Base-by-base conservation (phyloP, 2,888 invertebrate species). In the Bellardia pandia region DNA sequence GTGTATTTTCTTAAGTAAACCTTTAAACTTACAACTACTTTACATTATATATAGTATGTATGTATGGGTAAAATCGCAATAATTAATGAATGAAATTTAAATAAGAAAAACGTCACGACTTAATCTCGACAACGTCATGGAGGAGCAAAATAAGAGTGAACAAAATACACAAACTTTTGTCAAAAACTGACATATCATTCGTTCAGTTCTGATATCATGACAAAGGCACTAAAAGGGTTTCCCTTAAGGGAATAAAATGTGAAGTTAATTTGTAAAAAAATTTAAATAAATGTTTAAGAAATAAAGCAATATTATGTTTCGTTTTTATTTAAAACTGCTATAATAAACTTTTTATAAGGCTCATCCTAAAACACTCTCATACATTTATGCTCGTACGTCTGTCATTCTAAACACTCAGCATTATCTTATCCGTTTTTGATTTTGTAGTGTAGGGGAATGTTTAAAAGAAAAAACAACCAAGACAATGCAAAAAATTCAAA, bases 1-100 rank as follows among this genome's bases (percentile, higher is more conserved):
- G 14, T 23, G 40, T 53, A 45, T 51, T 56, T 56, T 64, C 37
- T 68, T 60, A 45, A 62, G 13, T 60, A 51, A 69, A 68, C 60
- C 68, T 60, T 78, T 68, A 53, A 78, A 33, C 68, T 78, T 74
- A 66, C 79, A 64, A 85, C 53, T 74, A 51, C 68, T 85, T 85
- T 74, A 33, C 45, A 58, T 74, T 40, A 45, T 11, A 45, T 13
- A n/a, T n/a, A n/a, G n/a, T n/a, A 42, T 9, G 9, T 42, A 42
- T 6, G 42, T 48, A 42, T 11, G 51, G 53, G 16, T 64, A 64
- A 80, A 75, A 60, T 45, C 68, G 69, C 51, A 33, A 75, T 68
- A 74, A 62, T 76, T 69, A 76, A 82, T 82, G 60, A 82, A 76
- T 76, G 40, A 82, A 71, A 2, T 71, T 71, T 37, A 71, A 71